Evolutionary conservation across 2,113 vertebrate species (phyloP).

Genomic region (Spea multiplicata): DNA sequence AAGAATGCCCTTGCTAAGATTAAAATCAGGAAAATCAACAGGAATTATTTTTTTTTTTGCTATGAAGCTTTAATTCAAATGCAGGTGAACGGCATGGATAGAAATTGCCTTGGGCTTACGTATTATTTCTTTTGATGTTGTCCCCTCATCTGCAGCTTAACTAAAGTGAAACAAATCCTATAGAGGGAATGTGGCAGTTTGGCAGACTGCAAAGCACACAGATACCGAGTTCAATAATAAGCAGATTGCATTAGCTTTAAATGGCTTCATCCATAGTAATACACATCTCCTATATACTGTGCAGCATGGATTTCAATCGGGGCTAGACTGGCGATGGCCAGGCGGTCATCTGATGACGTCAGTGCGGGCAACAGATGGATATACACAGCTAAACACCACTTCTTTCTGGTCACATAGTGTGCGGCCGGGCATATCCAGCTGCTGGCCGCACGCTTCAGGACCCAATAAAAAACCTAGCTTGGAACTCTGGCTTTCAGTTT

Average conservation of each 20-base stretch:
- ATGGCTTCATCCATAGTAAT: neutral
- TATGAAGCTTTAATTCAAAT: constrained; percentile 41
- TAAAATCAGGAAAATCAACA: constrained; percentile 37
- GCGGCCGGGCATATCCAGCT: too few relatives aligned
- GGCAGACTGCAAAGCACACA: constrained; percentile 1
- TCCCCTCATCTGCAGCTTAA: constrained; percentile 42
- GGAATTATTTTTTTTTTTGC: constrained; percentile 33
- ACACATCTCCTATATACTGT: neutral
- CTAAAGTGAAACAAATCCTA: constrained; percentile 49
- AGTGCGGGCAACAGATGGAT: too few relatives aligned
- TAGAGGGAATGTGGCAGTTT: constrained; percentile 32
- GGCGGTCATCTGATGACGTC: too few relatives aligned
- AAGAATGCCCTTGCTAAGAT: constrained; percentile 18
- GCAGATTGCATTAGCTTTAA: constrained; percentile 2
- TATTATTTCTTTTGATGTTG: constrained; percentile 46
- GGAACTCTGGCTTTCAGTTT: too few relatives aligned
- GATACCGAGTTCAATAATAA: constrained; percentile 22
- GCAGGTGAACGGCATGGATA: constrained; percentile 37
- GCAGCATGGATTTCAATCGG: too few relatives aligned
- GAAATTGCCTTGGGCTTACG: constrained; percentile 43
- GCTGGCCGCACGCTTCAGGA: too few relatives aligned
- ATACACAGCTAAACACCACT: too few relatives aligned
- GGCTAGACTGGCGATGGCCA: too few relatives aligned
- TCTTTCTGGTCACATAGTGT: too few relatives aligned
- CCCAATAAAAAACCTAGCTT: too few relatives aligned